A percentile compares a stretch with the other conserved stretches of the same genome.
Evolutionary conservation across 2,113 vertebrate genomes (phyloP).

Genomic region (Triplophysa tibetana): DNA sequence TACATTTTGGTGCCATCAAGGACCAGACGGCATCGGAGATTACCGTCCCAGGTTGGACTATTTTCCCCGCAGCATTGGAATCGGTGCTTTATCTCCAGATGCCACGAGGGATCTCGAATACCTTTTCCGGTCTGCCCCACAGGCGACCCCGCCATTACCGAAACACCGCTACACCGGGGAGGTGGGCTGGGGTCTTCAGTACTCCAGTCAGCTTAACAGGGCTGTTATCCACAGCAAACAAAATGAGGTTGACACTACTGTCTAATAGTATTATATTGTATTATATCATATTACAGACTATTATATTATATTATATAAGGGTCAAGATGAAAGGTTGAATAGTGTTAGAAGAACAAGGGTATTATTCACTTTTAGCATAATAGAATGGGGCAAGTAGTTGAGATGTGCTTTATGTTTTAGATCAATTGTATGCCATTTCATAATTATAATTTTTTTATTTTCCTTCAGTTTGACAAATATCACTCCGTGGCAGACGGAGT

Average conservation of each 20-base stretch:
- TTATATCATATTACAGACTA: not conserved
- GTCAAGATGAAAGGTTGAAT: not conserved
- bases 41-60: conserved; percentile 69
- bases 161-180: conserved; percentile 64
- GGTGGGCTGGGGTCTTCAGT: conserved; percentile 73
- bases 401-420: too few species aligned
- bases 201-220: conserved; percentile 65
- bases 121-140: conserved; percentile 62
- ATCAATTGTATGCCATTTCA: not conserved
- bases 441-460: not conserved
- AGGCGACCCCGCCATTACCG: conserved; percentile 14
- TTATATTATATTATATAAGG: too few species aligned
- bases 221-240: conserved; percentile 67
- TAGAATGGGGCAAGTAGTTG: not conserved
- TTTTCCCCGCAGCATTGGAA: conserved; percentile 62
- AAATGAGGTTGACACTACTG: conserved; percentile 68
- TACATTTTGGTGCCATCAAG: conserved; percentile 59
- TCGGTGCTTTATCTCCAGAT: conserved; percentile 53
- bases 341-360: not conserved
- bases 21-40: conserved; percentile 73
- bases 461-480: conserved; percentile 64
- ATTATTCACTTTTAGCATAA: not conserved
- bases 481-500: conserved; percentile 62
- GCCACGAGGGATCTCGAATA: conserved; percentile 70
- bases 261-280: not conserved